These are phyloP conservation scores for Sigmodon hispidus DNA, from an alignment of 2,113 vertebrate species.

Conservation along the genomic window DNA sequence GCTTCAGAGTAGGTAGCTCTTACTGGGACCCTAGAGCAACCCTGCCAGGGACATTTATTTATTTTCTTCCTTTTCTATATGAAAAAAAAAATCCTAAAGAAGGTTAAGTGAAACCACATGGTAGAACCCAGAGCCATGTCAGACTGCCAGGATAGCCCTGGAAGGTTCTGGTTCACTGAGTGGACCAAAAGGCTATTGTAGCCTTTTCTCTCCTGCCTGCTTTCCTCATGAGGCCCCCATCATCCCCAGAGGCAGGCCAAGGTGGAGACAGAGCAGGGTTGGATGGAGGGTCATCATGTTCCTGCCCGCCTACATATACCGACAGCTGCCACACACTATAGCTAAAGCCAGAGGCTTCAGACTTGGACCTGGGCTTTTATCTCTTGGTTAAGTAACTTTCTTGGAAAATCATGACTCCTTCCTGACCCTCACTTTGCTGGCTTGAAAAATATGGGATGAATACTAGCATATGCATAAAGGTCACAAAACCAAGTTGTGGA, in stretches of 20 bases:
- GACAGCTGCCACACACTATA: neutral
- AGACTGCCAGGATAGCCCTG: rapidly evolving
- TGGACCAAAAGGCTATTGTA: neutral
- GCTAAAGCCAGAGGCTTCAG: neutral
- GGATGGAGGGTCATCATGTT: rapidly evolving
- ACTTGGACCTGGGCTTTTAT: neutral
- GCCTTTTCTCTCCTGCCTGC: neutral
- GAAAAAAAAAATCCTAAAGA: neutral
- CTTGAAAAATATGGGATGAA: neutral
- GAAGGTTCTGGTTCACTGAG: too few species aligned
- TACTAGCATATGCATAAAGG: neutral
- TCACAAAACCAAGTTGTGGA: neutral
- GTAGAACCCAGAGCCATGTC: rapidly evolving
- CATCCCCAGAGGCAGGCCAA: neutral
- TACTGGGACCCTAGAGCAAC: neutral
- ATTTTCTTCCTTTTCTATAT: neutral
- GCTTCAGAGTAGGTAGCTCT: neutral
- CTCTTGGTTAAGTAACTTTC: neutral
- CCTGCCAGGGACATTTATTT: neutral
- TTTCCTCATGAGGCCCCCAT: neutral
- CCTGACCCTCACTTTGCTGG: neutral
- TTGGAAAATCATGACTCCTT: neutral
- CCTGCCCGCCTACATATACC: rapidly evolving
- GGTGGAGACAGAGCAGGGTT: neutral
- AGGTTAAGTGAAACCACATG: neutral